These are phyloP conservation scores for Tachina lurida DNA, from an alignment of 2,888 invertebrate genomes.

Conservation along the genomic window DNA sequence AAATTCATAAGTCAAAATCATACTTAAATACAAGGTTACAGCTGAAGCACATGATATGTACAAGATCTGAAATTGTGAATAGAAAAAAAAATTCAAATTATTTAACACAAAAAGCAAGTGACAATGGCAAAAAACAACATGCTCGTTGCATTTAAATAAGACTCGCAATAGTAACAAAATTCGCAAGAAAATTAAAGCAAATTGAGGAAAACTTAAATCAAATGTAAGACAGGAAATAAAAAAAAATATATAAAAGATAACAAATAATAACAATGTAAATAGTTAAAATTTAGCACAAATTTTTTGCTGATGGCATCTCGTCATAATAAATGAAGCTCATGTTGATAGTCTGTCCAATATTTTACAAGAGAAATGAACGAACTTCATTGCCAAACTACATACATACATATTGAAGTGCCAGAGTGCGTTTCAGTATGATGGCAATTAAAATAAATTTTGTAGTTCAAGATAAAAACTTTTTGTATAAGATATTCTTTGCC, in stretches of 20 bases:
- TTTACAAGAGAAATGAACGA: background rate
- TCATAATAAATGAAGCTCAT: background rate
- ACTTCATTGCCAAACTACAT: slow-evolving; percentile 32
- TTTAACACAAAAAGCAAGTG: slow-evolving; percentile 47
- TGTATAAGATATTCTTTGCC: background rate
- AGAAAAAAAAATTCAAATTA: slow-evolving; percentile 34
- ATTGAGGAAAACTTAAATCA: slow-evolving; percentile 63
- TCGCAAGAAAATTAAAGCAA: slow-evolving; percentile 21
- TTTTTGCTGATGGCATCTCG: slow-evolving; percentile 6
- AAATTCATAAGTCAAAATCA: slow-evolving; percentile 59
- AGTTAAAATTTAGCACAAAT: slow-evolving; percentile 37
- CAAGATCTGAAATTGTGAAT: slow-evolving; percentile 14
- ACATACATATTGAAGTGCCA: background rate
- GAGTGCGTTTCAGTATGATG: background rate
- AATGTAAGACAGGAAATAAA: slow-evolving; percentile 62
- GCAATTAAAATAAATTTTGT: slow-evolving; percentile 62
- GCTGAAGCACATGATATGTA: slow-evolving; percentile 6
- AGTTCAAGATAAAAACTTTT: slow-evolving; percentile 20
- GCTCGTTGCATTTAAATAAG: slow-evolving; percentile 43
- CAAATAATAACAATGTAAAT: background rate
- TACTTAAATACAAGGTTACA: slow-evolving; percentile 56
- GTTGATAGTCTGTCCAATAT: slow-evolving; percentile 1
- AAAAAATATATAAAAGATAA: slow-evolving; percentile 4
- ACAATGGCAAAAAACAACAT: slow-evolving; percentile 42
- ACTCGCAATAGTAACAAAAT: slow-evolving; percentile 5